Evolutionary conservation across 1,140 invertebrate genomes (phyloP), one percentile per base, ranked within the genome.

Genomic region (Temnothorax curvispinosus): DNA sequence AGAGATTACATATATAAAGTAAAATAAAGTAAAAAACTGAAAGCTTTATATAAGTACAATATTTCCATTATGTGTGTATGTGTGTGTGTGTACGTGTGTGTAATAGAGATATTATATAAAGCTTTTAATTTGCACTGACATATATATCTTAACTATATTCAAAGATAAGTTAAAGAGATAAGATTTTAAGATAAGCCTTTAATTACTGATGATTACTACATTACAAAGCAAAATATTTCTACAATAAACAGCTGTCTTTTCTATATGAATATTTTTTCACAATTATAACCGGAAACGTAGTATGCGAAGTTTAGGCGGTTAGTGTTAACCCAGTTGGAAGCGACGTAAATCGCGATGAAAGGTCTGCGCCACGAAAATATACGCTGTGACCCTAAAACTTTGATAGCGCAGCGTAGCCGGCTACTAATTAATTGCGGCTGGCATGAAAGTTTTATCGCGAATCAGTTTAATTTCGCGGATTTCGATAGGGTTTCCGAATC

Each of bases 311-410:
- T 18, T 44, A 47, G 9, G 38, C 27, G 38, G 15, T 21, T 35
- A 27, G 27, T 27, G 15, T 72, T 72, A 82, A 82, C 38, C 60
- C 15, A 44, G 78, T 72, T 82, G 76, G 47, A 52, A n/a, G 65
- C 78, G 77, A 44, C 64, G n/a, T 82, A 82, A 82, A 82, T 72
- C 65, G 54, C 18, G 52, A 82, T 58, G 38, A 81, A 69, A 81
- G 65, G 27, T 72, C 44, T 5, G 32, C 38, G 41, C 9, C 18
- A 35, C 21, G 27, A 3, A 21, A 47, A 72, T 44, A 72, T 47
- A 72, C 38, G 6, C 65, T 7, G 32, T 58, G 52, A 72, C 6
- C 38, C 52, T 32, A 47, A 58, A 82, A 82, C 35, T 81, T 58
- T 32, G 8, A 71, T 52, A 38, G n/a, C 13, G 13, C 15, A 11